A percentile compares a stretch with the other conserved stretches of the same genome.
phyloP scores from a whole-genome alignment of 2,797 vertebrate species.

The Hydrolagus colliei region DNA sequence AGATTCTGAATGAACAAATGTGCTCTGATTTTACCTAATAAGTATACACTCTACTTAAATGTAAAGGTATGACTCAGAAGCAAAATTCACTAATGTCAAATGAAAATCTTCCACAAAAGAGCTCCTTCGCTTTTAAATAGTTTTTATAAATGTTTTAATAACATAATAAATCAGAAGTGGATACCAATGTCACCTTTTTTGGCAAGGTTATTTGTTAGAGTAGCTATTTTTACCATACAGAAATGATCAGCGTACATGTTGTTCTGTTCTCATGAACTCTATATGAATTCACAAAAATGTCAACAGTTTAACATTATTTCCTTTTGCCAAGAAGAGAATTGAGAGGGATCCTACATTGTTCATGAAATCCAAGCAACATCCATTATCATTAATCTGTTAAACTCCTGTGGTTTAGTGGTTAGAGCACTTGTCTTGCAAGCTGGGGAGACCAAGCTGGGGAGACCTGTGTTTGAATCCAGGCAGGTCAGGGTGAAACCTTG shows the following conservation, averaged over 20 bases:
- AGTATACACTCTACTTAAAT: background rate
- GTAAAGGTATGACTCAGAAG: background rate
- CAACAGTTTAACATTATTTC: background rate
- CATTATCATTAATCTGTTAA: background rate
- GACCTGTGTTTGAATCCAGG: too few relatives aligned
- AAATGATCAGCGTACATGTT: background rate
- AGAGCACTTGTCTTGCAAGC: too few relatives aligned
- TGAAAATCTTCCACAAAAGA: background rate
- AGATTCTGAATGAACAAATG: background rate
- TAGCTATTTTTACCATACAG: background rate
- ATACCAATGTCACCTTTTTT: background rate
- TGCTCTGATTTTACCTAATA: background rate
- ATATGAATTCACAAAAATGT: background rate
- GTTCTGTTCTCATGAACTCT: too few relatives aligned
- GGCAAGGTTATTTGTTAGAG: background rate
- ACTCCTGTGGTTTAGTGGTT: too few relatives aligned
- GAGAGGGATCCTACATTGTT: background rate
- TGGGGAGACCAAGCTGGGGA: too few relatives aligned
- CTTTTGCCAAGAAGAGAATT: background rate
- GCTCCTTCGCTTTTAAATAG: background rate
- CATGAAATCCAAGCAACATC: background rate
- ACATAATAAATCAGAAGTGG: background rate
- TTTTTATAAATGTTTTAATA: slow-evolving; percentile 4
- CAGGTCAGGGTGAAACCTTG: too few relatives aligned
- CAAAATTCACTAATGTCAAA: background rate